Evolutionary conservation across 2,888 invertebrate species (phyloP), one percentile per base, ranked within the genome.

Genomic region (Drosophila kokeensis): DNA sequence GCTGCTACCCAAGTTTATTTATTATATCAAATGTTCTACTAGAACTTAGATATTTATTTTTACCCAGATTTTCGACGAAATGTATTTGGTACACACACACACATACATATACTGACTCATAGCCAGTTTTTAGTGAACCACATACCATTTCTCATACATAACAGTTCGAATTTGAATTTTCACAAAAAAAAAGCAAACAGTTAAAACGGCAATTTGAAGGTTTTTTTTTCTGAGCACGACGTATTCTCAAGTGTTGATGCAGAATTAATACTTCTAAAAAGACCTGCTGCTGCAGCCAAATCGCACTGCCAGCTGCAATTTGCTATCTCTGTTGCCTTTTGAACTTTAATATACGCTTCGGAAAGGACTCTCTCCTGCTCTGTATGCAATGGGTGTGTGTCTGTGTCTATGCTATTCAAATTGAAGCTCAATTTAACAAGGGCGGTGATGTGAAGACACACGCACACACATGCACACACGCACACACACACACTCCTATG

Each of bases 371-470:
- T 4, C 24, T 15, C 0, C 42, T 21, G 11, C 13, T 6, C 6
- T 42, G 36, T 3, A 7, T 18, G 65, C 29, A 4, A 18, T 18
- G 42, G 38, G 6, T 61, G 29, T 24, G 18, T 55, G n/a, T 27
- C 8, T 13, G 10, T 29, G 52, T 42, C n/a, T n/a, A 24, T 59
- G 21, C 21, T 21, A 45, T 45, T 45, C 21, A 49, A 54, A 50
- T 52, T 38, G 67, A 29, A 67, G 54, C 69, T 81, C 70, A 74
- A 68, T 66, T 78, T 73, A 60, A 68, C 73, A 69, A 70, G 54
- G 69, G 70, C 82, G 84, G 65, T 81, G 83, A 81, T 83, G 55
- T 70, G 30, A 29, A 42, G 38, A 38, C 36, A 45, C 24, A 58
- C 52, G 36, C 29, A 53, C 52, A 57, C 30, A 40, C 48, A 54